These are phyloP conservation scores for Benthosema pterotum DNA, from an alignment of 2,797 vertebrate genomes.

Conservation along the genomic window DNA sequence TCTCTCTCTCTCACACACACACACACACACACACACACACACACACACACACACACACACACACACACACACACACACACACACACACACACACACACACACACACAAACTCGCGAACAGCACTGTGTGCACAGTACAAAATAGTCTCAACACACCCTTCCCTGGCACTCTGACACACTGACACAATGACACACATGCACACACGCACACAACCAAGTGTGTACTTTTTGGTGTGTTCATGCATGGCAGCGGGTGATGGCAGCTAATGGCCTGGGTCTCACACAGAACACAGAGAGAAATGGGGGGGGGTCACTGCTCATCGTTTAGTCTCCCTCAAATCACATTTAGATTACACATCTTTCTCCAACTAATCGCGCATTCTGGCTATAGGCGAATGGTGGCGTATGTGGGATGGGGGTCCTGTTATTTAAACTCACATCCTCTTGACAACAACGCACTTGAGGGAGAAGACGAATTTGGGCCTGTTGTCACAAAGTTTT, in stretches of 20 bases:
- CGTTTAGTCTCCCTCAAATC: slow-evolving; percentile 46
- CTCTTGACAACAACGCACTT: slow-evolving; percentile 23
- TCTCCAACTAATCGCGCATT: background rate
- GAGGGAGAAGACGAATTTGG: slow-evolving; percentile 24
- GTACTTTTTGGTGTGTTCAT: background rate
- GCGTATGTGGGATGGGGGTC: slow-evolving; percentile 22
- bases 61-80: no score
- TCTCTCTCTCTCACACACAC: background rate
- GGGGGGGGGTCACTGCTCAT: slow-evolving; percentile 53
- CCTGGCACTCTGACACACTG: no score
- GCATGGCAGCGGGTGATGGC: slow-evolving; percentile 52
- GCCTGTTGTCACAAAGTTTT: no score
- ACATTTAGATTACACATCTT: slow-evolving; percentile 31
- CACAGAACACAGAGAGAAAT: slow-evolving; percentile 32
- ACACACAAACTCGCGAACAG: no score
- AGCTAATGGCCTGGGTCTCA: slow-evolving; percentile 36
- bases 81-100: no score
- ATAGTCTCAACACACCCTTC: no score
- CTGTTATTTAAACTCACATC: slow-evolving; percentile 41
- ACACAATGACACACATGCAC: slow-evolving; percentile 4
- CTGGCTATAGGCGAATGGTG: slow-evolving; percentile 35
- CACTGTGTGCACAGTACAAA: no score
- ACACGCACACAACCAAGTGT: background rate
- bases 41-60: background rate
- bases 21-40: background rate